Conservation (phyloP, 2,888 invertebrate species). For the Hyposoter didymator region DNA sequence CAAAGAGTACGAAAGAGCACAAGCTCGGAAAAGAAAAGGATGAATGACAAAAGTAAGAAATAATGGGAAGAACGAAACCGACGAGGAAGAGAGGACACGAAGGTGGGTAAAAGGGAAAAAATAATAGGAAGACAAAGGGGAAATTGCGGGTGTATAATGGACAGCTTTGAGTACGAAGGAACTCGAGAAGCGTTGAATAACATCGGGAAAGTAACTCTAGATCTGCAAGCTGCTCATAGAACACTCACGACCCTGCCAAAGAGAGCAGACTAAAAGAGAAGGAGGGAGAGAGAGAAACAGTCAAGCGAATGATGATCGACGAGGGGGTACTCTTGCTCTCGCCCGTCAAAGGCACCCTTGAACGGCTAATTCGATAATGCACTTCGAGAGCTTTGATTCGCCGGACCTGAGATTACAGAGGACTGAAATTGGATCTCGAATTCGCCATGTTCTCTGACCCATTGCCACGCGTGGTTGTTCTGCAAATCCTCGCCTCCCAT, state of each 20-base stretch:
- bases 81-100: not conserved
- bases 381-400: constrained; percentile 77
- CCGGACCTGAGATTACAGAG: constrained; percentile 76
- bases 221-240: constrained; percentile 39
- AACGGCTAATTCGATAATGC: constrained; percentile 65
- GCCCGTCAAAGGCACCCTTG: constrained; percentile 65
- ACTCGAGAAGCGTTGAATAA: constrained; percentile 56
- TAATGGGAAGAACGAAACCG: not conserved
- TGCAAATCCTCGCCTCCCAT: constrained; percentile 26
- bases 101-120: not conserved
- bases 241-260: not conserved
- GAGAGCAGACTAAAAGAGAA: constrained; percentile 69
- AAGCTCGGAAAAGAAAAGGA: not conserved
- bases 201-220: constrained; percentile 43
- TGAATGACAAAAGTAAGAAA: not conserved
- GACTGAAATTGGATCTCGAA: constrained; percentile 76
- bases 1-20: not conserved
- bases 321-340: constrained; percentile 66
- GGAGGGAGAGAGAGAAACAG: constrained; percentile 53
- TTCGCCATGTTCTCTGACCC: constrained; percentile 65
- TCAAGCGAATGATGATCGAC: constrained; percentile 67
- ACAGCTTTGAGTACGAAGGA: constrained; percentile 31
- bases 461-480: constrained; percentile 42
- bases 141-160: not conserved
- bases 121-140: not conserved